Evolutionary conservation across 2,113 vertebrate species (phyloP).

Genomic region (Heptranchias perlo): DNA sequence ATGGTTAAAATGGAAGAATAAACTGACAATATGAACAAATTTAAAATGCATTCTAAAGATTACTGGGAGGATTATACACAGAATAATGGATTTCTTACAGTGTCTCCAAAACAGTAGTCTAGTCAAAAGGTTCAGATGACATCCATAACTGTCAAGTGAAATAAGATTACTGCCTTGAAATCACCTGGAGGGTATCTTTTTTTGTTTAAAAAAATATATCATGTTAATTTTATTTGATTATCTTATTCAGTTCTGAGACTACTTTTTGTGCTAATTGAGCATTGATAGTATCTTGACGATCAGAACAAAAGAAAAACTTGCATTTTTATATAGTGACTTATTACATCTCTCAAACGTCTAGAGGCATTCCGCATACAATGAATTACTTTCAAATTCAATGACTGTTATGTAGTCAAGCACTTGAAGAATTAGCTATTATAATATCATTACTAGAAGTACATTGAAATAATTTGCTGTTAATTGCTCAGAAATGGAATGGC

Average conservation of each 20-base stretch:
- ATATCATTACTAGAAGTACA: background rate
- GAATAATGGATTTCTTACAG: background rate
- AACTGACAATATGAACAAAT: background rate
- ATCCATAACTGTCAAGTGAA: background rate
- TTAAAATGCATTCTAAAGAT: background rate
- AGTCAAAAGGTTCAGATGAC: background rate
- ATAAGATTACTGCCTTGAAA: background rate
- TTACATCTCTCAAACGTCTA: background rate
- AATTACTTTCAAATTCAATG: constrained; percentile 3
- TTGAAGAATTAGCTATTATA: background rate
- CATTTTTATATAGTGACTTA: background rate
- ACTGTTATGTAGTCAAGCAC: background rate
- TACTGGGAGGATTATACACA: background rate
- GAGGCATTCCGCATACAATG: background rate
- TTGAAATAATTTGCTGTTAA: background rate
- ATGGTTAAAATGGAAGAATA: background rate
- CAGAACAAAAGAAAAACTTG: constrained; percentile 1
- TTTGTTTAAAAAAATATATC: background rate
- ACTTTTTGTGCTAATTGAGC: background rate
- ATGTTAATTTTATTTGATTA: background rate
- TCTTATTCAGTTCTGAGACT: background rate
- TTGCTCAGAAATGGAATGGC: constrained; percentile 7
- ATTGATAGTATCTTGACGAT: background rate
- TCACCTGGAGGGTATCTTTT: background rate
- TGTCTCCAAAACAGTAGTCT: background rate